A percentile compares a stretch with the other conserved stretches of the same genome.
Evolutionary conservation across 2,797 vertebrate species (phyloP).

Genomic region (Saxicola maurus): DNA sequence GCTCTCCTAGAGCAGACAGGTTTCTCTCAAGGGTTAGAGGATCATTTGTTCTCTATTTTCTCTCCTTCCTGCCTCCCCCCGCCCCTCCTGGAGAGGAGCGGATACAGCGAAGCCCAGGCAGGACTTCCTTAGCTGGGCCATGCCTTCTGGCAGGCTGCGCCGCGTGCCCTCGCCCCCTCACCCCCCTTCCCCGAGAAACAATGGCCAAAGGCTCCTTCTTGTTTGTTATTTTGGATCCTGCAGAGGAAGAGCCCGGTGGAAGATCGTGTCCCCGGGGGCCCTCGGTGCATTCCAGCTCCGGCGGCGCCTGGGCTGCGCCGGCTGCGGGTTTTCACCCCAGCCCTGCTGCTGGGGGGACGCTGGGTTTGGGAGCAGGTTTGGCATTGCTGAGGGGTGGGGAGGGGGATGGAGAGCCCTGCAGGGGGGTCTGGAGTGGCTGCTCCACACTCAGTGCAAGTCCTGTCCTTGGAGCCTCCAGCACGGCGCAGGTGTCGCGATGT

Average conservation of each 20-base stretch:
- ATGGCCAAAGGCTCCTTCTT: conserved; percentile 51
- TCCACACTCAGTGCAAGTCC: not conserved
- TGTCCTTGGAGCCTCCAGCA: not conserved
- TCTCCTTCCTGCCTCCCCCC: conserved; percentile 55
- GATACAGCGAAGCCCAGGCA: conserved; percentile 54
- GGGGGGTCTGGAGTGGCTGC: not conserved
- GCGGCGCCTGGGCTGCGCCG: not conserved
- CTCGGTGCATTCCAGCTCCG: not conserved
- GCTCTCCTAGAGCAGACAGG: conserved; percentile 22
- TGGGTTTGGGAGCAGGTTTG: not conserved
- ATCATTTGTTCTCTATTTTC: conserved; percentile 65
- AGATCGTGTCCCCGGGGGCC: conserved; percentile 1
- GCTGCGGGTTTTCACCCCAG: rapidly evolving
- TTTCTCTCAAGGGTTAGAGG: conserved; percentile 57
- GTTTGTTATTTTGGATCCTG: conserved; percentile 28
- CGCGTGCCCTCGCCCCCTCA: not conserved
- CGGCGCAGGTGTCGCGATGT: too few species aligned
- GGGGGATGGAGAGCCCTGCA: not conserved
- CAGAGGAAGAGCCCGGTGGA: conserved; percentile 29
- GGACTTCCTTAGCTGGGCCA: conserved; percentile 61
- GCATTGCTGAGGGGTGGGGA: not conserved
- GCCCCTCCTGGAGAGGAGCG: conserved; percentile 54
- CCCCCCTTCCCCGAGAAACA: conserved; percentile 27
- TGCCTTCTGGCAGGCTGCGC: conserved; percentile 39
- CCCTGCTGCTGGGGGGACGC: rapidly evolving